Evolutionary conservation across 1,140 invertebrate genomes (phyloP).

Genomic region (Asbolus verrucosus): DNA sequence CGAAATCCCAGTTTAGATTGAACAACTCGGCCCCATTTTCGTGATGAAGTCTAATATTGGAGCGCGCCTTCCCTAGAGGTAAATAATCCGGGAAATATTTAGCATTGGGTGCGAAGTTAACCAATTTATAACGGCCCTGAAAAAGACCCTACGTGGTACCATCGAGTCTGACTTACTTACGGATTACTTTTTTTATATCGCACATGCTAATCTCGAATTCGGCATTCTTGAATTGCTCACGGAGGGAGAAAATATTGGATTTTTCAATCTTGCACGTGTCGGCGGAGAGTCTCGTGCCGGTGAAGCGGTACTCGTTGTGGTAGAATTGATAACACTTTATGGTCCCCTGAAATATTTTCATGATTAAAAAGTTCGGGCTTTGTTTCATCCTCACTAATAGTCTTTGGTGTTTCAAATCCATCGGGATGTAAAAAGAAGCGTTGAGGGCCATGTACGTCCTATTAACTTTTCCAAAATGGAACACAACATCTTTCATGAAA

Average conservation of each 20-base stretch:
- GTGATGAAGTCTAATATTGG: neutral
- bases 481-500: conserved; percentile 1
- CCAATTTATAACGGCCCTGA: conserved; percentile 6
- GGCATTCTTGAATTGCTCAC: conserved; percentile 2
- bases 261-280: conserved; percentile 21
- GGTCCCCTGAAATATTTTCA: conserved; percentile 7
- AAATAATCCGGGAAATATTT: conserved; percentile 19
- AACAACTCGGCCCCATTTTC: conserved; percentile 1
- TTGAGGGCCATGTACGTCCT: conserved; percentile 10
- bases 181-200: conserved; percentile 6
- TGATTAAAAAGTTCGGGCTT: neutral
- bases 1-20: conserved; percentile 3
- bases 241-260: conserved; percentile 9
- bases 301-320: conserved; percentile 13
- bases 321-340: conserved; percentile 12
- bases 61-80: neutral
- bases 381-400: neutral
- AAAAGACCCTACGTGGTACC: no score
- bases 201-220: conserved; percentile 4
- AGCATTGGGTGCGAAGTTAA: neutral
- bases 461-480: conserved; percentile 34
- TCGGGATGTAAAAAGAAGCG: conserved; percentile 1
- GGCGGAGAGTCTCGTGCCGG: neutral
- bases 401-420: conserved; percentile 10
- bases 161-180: no score